Evolutionary conservation across 2,888 invertebrate species (phyloP), one percentile per base, ranked within the genome.

Genomic region (Boloria euphrosyne): DNA sequence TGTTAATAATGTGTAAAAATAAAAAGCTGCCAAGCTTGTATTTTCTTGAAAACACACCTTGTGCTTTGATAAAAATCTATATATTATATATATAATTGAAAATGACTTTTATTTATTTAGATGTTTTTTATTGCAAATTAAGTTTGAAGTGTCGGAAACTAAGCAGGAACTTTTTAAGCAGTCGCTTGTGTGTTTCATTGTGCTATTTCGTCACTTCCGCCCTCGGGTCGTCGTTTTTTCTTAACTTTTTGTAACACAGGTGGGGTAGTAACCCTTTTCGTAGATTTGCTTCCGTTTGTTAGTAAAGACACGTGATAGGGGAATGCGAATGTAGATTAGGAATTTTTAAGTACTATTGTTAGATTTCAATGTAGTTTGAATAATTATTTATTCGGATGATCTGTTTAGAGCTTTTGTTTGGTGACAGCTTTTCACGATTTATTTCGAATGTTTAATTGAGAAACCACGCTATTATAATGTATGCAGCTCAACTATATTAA

Each of bases 231-330:
- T 66, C 57, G 66, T 79, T 79, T 78, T 74, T 74, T 71, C 65
- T 69, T 74, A 66, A 74, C 75, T 79, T 84, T 81, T 73, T 81
- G 80, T 71, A 71, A 14, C 73, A 84, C 91, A 90, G 90, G 90
- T 90, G 89, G 79, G 62, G 82, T 77, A 71, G 80, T 86, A 86
- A 86, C 87, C 88, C 87, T 85, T n/a, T 79, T 69, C 61, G 73
- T 74, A 38, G 59, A 57, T 58, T 61, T 65, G 75, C 83, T 86
- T 89, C 87, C 87, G 86, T 76, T 73, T 82, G 83, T 82, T 80
- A 79, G 75, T 67, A 82, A 80, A 66, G 72, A 73, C 76, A 70
- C 84, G 82, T 87, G 86, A 82, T 79, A 73, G 73, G 73, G 72
- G 74, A 68, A 75, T 76, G 78, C 76, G 76, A 81, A 76, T 74